phyloP scores from a whole-genome alignment of 37 sponge, comb jelly and placozoan species.

The Ianthella basta region DNA sequence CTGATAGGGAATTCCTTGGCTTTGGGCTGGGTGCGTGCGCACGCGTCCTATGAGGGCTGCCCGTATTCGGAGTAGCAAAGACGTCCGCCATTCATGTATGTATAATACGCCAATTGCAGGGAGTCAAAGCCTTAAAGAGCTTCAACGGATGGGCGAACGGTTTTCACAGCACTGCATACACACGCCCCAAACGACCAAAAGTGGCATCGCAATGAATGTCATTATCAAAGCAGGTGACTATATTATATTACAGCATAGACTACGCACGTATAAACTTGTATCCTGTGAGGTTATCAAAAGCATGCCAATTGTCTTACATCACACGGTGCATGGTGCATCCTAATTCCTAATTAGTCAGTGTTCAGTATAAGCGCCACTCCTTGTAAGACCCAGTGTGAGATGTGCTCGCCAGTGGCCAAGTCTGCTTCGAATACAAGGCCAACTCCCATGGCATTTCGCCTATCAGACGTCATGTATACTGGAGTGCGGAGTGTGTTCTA shows the following conservation, averaged over 20 bases:
- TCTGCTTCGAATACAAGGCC: slow-evolving; percentile 99
- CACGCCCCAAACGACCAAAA: too few species aligned
- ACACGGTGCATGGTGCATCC: too few species aligned
- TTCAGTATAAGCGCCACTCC: slow-evolving; percentile 96
- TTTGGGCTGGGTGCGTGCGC: not conserved
- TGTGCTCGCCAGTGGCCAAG: slow-evolving; percentile 91
- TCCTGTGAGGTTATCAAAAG: not conserved
- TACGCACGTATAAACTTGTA: not conserved
- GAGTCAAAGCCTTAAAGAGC: too few species aligned
- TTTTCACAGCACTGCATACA: too few species aligned
- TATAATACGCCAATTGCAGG: too few species aligned
- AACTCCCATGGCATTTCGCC: slow-evolving; percentile 97
- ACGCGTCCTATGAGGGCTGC: too few species aligned
- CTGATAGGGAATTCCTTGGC: not conserved
- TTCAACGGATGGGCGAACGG: too few species aligned
- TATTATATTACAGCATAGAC: not conserved
- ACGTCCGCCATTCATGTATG: too few species aligned
- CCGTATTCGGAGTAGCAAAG: too few species aligned
- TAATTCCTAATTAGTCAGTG: slow-evolving; percentile 74
- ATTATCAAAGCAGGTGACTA: not conserved
- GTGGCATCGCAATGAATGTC: too few species aligned
- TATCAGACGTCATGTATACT: slow-evolving; percentile 93
- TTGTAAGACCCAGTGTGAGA: slow-evolving; percentile 96
- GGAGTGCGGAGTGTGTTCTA: slow-evolving; percentile 98
- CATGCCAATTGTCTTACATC: too few species aligned